Conservation (phyloP, 2,888 invertebrate species). For the Proisotoma minuta region DNA sequence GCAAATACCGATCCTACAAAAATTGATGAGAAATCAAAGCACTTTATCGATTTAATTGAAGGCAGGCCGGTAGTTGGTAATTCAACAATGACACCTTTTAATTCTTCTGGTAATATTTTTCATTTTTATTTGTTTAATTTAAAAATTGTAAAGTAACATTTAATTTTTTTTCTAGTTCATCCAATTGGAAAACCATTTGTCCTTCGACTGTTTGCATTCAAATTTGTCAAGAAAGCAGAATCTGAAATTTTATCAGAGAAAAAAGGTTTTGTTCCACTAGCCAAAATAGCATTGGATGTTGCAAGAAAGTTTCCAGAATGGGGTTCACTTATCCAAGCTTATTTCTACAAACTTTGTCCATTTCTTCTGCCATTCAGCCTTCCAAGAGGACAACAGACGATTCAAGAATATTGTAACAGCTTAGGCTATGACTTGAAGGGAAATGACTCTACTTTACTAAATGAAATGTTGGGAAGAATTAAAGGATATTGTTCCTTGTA, state of each 20-base stretch:
- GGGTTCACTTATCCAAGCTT: constrained; percentile 36
- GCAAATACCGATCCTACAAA: constrained; percentile 32
- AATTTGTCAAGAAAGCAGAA: constrained; percentile 45
- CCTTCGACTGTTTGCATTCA: constrained; percentile 39
- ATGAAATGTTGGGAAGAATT: constrained; percentile 34
- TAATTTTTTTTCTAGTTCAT: constrained; percentile 20
- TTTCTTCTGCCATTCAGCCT: constrained; percentile 46
- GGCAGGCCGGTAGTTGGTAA: constrained; percentile 38
- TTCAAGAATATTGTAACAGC: constrained; percentile 38
- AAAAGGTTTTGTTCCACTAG: constrained; percentile 38
- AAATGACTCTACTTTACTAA: constrained; percentile 4
- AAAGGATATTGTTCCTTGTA: constrained; percentile 45
- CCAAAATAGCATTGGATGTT: constrained; percentile 37
- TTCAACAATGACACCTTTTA: constrained; percentile 34
- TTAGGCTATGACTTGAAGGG: constrained; percentile 29
- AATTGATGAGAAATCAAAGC: constrained; percentile 29
- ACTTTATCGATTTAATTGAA: constrained; percentile 37
- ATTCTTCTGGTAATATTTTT: constrained; percentile 21
- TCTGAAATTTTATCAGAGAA: constrained; percentile 41
- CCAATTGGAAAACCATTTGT: constrained; percentile 39
- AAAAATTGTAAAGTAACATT: background rate
- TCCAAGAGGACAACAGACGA: constrained; percentile 31
- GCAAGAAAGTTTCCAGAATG: constrained; percentile 38
- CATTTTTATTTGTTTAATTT: background rate
- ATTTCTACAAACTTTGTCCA: constrained; percentile 44